Evolutionary conservation across 2,888 invertebrate species (phyloP).

Genomic region (Amblyjoppa fuscipennis): DNA sequence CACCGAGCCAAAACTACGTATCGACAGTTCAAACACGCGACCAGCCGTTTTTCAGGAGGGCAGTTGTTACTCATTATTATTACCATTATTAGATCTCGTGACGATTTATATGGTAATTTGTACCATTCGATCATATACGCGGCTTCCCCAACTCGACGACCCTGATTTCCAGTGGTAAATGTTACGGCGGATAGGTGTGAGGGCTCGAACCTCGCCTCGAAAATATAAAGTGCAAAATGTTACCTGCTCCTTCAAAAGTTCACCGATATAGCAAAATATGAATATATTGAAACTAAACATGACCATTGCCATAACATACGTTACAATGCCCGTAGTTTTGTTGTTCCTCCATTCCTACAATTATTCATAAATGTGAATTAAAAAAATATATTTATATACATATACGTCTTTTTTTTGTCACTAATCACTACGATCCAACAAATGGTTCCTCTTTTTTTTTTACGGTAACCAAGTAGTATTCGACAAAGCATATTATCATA

Average conservation of each 20-base stretch:
- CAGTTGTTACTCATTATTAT: conserved; percentile 52
- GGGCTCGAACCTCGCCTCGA: background rate
- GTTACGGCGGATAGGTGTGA: background rate
- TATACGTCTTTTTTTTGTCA: conserved; percentile 67
- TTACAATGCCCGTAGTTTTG: conserved; percentile 36
- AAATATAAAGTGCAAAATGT: too few relatives aligned
- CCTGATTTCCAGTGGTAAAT: conserved; percentile 37
- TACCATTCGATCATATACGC: conserved; percentile 64
- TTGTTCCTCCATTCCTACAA: conserved; percentile 58
- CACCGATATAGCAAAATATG: conserved; percentile 70
- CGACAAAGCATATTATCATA: conserved; percentile 76
- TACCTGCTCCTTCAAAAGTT: conserved; percentile 76
- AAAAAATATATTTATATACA: conserved; percentile 52
- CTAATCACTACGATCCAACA: conserved; percentile 71
- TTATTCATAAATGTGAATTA: background rate
- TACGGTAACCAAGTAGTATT: conserved; percentile 73
- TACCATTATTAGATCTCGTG: conserved; percentile 40
- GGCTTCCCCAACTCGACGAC: conserved; percentile 40
- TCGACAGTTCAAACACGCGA: conserved; percentile 74
- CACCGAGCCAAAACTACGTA: conserved; percentile 76
- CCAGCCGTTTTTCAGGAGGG: conserved; percentile 77
- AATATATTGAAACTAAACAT: conserved; percentile 51
- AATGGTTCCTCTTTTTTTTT: conserved; percentile 13
- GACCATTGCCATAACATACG: conserved; percentile 42
- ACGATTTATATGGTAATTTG: conserved; percentile 46